These are phyloP conservation scores for Amphimedon queenslandica DNA, from an alignment of 37 sponge, comb jelly and placozoan genomes.

Conservation along the genomic window DNA sequence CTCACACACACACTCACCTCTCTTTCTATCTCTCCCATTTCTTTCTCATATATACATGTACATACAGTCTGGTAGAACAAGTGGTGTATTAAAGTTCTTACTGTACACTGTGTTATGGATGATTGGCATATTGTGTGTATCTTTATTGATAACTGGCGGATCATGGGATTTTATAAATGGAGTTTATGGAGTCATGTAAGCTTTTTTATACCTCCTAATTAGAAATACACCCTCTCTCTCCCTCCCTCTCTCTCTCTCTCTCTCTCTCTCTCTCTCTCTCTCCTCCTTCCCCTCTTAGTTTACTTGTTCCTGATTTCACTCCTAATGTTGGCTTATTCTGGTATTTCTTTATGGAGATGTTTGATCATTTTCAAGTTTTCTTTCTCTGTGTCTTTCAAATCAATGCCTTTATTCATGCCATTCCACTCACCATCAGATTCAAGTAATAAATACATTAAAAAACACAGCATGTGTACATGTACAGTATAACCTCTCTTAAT, in stretches of 20 bases:
- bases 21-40: background rate
- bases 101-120: too few species aligned
- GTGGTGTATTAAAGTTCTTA: too few species aligned
- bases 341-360: constrained; percentile 98
- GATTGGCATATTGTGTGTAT: background rate
- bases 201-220: background rate
- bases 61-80: background rate
- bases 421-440: constrained; percentile 75
- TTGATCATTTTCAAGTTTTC: constrained; percentile 91
- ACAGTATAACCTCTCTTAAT: too few species aligned
- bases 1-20: too few species aligned
- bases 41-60: background rate
- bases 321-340: constrained; percentile 97
- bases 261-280: background rate
- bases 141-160: constrained; percentile 30
- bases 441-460: constrained; percentile 22
- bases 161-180: constrained; percentile 79
- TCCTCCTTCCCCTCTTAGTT: constrained; percentile 12
- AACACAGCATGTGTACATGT: background rate
- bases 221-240: background rate
- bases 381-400: constrained; percentile 97
- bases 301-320: constrained; percentile 78
- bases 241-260: background rate
- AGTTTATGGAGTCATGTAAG: constrained; percentile 78
- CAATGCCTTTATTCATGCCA: constrained; percentile 73